Conservation (phyloP, 2,888 invertebrate genomes). For the Lathronympha strigana region DNA sequence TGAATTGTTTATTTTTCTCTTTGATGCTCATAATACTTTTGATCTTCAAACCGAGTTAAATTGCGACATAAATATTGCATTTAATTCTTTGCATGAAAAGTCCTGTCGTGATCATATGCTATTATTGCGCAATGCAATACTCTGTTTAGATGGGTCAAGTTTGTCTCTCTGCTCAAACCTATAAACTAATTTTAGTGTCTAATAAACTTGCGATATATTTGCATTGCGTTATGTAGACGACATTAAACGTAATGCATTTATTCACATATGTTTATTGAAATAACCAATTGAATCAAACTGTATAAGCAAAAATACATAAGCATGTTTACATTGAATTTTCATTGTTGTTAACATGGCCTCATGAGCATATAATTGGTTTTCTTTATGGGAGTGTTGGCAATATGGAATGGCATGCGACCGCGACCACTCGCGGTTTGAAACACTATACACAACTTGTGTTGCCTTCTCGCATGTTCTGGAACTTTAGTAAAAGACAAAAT, state of each 20-base stretch:
- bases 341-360: conserved; percentile 59
- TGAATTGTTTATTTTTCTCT: conserved; percentile 14
- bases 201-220: not conserved
- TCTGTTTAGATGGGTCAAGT: not conserved
- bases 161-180: not conserved
- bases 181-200: not conserved
- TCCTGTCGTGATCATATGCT: too few relatives aligned
- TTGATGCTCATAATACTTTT: not conserved
- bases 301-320: conserved; percentile 11
- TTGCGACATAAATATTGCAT: not conserved
- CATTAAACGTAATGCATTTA: not conserved
- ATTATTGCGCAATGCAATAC: too few relatives aligned
- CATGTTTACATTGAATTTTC: conserved; percentile 47
- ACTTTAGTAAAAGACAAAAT: conserved; percentile 28
- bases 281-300: conserved; percentile 21
- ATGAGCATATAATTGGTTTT: conserved; percentile 78
- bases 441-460: conserved; percentile 15
- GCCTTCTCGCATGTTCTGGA: conserved; percentile 27
- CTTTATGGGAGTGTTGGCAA: conserved; percentile 70
- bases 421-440: conserved; percentile 44
- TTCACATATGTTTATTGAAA: conserved; percentile 4
- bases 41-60: not conserved
- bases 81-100: not conserved
- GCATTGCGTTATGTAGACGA: not conserved
- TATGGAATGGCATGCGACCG: conserved; percentile 63